phyloP scores from a whole-genome alignment of 2,888 invertebrate species.

The Chloroclystis v-ata region DNA sequence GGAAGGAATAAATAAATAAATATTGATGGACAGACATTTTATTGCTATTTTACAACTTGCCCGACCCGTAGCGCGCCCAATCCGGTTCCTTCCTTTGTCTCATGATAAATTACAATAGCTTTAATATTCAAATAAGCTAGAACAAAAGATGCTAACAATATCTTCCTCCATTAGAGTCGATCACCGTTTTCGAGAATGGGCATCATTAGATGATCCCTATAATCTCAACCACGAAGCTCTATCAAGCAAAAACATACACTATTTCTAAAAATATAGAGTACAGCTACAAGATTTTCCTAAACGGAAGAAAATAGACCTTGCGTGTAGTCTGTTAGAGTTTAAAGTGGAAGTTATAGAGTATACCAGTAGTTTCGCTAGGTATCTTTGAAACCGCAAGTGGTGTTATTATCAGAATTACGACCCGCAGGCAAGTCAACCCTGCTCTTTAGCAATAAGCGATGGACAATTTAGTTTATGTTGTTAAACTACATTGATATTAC shows the following conservation, averaged over 20 bases:
- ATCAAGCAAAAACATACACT: conserved; percentile 6
- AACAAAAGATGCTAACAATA: conserved; percentile 21
- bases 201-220: conserved; percentile 22
- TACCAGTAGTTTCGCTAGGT: conserved; percentile 14
- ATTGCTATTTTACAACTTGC: not conserved
- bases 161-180: conserved; percentile 16
- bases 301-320: conserved; percentile 4
- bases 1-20: no score
- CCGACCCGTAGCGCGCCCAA: not conserved
- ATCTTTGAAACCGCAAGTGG: conserved; percentile 19
- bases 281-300: not conserved
- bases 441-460: not conserved
- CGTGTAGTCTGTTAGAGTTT: not conserved
- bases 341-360: not conserved
- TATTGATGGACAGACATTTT: no score
- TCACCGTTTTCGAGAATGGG: conserved; percentile 21
- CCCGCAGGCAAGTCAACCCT: conserved; percentile 12
- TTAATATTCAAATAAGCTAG: conserved; percentile 10
- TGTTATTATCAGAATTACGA: conserved; percentile 23
- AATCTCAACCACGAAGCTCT: not conserved
- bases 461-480: not conserved
- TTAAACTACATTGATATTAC: not conserved
- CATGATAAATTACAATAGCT: conserved; percentile 6
- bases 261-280: not conserved
- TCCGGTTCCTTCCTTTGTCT: not conserved